Conservation (phyloP, 2,888 invertebrate species). For the Platycheirus rosarum region DNA sequence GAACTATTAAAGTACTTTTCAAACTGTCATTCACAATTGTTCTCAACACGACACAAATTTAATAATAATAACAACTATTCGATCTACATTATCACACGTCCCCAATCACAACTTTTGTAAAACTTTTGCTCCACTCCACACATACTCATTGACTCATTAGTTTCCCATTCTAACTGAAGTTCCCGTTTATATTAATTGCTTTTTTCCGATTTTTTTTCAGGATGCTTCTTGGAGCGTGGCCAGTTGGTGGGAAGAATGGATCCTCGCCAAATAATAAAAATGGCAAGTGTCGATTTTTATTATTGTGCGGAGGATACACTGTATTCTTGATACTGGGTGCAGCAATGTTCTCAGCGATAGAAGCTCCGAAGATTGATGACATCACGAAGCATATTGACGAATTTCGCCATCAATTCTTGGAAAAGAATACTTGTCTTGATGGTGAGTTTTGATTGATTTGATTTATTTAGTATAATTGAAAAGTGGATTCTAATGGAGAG, state of each 20-base stretch:
- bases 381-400: constrained; percentile 84
- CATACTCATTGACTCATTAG: constrained; percentile 19
- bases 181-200: constrained; percentile 56
- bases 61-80: constrained; percentile 22
- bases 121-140: constrained; percentile 41
- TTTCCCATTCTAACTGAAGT: constrained; percentile 17
- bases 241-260: constrained; percentile 77
- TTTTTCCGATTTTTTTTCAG: constrained; percentile 54
- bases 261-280: constrained; percentile 79
- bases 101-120: constrained; percentile 15
- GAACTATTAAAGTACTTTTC: no score
- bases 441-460: constrained; percentile 84
- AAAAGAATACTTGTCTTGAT: constrained; percentile 85
- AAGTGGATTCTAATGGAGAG: no score
- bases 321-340: constrained; percentile 88
- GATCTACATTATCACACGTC: not conserved
- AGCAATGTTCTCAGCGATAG: constrained; percentile 90
- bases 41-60: constrained; percentile 33
- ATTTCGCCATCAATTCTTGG: constrained; percentile 85
- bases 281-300: constrained; percentile 81
- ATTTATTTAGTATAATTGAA: no score
- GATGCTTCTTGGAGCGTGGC: constrained; percentile 79
- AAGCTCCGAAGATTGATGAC: constrained; percentile 87
- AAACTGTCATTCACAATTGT: not conserved
- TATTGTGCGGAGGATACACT: constrained; percentile 83